Conservation (phyloP, 2,888 invertebrate genomes). For the Eustalomyia histrio region DNA sequence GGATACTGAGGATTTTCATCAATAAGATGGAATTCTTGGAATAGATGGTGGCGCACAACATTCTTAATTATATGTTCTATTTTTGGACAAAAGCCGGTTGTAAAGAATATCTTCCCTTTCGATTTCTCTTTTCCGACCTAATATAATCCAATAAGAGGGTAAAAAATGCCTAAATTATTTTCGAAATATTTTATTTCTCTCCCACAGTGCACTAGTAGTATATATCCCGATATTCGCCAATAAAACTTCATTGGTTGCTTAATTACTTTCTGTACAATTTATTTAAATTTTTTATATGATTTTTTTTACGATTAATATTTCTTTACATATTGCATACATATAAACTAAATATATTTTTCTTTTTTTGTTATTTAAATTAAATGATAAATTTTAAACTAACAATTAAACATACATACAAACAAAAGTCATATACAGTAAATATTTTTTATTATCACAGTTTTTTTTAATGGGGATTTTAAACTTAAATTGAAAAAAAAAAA, state of each 20-base stretch:
- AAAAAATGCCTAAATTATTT: no score
- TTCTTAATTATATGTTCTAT: no score
- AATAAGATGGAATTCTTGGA: no score
- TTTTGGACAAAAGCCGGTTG: no score
- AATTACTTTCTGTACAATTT: constrained; percentile 50
- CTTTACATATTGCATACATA: constrained; percentile 52
- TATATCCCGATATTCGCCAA: not conserved
- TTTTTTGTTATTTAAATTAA: constrained; percentile 18
- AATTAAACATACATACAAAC: constrained; percentile 44
- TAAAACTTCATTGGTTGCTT: not conserved
- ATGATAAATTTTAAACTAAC: constrained; percentile 58
- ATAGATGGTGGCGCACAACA: no score
- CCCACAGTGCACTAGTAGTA: not conserved
- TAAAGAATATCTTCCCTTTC: no score
- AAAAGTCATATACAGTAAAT: constrained; percentile 11
- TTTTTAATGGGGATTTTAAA: constrained; percentile 57
- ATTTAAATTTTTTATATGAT: constrained; percentile 33
- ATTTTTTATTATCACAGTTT: constrained; percentile 63
- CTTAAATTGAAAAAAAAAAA: constrained; percentile 25
- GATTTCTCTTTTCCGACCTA: no score
- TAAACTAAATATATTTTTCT: constrained; percentile 24
- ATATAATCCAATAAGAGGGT: no score
- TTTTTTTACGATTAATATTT: constrained; percentile 40
- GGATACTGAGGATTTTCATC: no score
- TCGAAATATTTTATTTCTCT: no score